Conservation (phyloP, 2,797 vertebrate genomes). For the Australoheros facetus region DNA sequence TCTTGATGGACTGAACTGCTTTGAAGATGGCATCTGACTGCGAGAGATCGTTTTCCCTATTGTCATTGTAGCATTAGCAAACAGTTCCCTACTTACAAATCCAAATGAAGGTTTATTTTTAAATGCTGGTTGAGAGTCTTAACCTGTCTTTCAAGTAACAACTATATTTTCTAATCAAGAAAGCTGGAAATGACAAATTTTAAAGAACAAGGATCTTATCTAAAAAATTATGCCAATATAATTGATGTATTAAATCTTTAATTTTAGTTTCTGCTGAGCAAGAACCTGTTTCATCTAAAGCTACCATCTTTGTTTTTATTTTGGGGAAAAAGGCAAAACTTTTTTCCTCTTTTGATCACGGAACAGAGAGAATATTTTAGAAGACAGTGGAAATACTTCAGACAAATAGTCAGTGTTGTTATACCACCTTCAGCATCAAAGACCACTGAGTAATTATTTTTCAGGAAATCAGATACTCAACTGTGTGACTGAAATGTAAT, state of each 20-base stretch:
- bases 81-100: neutral
- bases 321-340: neutral
- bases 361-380: neutral
- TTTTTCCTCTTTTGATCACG: neutral
- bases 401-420: conserved; percentile 13
- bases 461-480: conserved; percentile 16
- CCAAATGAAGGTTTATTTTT: neutral
- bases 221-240: neutral
- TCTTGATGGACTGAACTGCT: no score
- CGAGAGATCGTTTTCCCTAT: neutral
- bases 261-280: neutral
- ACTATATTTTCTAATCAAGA: neutral
- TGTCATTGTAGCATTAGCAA: neutral
- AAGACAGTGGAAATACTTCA: conserved; percentile 22
- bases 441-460: conserved; percentile 20
- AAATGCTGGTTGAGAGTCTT: neutral
- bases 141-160: neutral
- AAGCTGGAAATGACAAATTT: neutral
- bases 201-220: neutral
- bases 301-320: neutral
- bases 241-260: neutral
- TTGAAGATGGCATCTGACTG: neutral
- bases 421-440: neutral
- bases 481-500: conserved; percentile 14
- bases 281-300: neutral